These are phyloP conservation scores for Luidia sarsii DNA, from an alignment of 53 echinoderm and acorn worm species.

Conservation along the genomic window DNA sequence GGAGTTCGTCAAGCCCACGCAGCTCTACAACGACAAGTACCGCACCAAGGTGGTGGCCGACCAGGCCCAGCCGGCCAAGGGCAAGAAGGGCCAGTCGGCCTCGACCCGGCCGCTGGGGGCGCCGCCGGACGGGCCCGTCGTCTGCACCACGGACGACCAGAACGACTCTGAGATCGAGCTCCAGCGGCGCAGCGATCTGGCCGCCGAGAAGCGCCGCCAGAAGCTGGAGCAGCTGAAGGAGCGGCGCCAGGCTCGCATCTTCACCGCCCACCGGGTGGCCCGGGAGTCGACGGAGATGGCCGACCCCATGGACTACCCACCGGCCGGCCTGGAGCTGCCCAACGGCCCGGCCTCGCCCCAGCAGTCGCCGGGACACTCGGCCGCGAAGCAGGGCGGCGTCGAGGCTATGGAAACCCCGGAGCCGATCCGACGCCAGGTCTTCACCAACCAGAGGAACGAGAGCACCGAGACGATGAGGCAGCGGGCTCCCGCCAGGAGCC, in stretches of 20 bases:
- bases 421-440: conserved; percentile 31
- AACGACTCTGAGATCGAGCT: conserved; percentile 82
- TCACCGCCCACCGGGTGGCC: conserved; percentile 41
- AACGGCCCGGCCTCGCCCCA: neutral
- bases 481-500: neutral
- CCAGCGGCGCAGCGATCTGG: conserved; percentile 67
- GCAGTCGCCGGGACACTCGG: conserved; percentile 4
- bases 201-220: conserved; percentile 57
- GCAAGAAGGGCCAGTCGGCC: conserved; percentile 62
- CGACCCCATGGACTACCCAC: conserved; percentile 41
- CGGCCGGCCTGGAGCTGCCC: conserved; percentile 34
- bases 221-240: conserved; percentile 71
- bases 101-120: conserved; percentile 63
- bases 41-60: conserved; percentile 95
- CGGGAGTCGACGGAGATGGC: conserved; percentile 40
- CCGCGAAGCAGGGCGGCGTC: conserved; percentile 1
- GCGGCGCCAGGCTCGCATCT: conserved; percentile 73
- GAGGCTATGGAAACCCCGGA: conserved; percentile 43
- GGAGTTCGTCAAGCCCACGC: conserved; percentile 87
- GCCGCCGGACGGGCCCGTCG: conserved; percentile 82
- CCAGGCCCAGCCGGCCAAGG: conserved; percentile 67
- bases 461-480: conserved; percentile 14
- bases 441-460: neutral
- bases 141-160: conserved; percentile 74
- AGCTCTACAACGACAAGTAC: conserved; percentile 81